Conservation (phyloP, 92 coral and sea anemone genomes). For the Epizoanthus illoricatus region DNA sequence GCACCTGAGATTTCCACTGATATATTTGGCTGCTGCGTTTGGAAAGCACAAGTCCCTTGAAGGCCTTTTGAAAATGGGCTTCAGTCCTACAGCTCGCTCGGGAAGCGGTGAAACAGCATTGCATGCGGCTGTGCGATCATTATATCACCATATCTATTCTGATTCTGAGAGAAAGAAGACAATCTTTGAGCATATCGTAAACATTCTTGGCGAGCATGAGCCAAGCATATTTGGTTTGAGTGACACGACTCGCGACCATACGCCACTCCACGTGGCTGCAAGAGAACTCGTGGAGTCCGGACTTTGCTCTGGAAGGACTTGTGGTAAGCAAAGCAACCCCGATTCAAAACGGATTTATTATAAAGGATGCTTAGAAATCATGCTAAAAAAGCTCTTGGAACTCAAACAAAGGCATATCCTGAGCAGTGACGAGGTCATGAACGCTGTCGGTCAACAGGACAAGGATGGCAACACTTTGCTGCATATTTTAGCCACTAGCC, state of each 20-base stretch:
- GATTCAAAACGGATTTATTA: conserved; percentile 49
- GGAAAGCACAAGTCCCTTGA: conserved; percentile 68
- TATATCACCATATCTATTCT: conserved; percentile 55
- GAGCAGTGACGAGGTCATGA: conserved; percentile 30
- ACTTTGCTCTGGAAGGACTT: conserved; percentile 39
- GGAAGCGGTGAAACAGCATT: conserved; percentile 66
- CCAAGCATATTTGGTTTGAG: conserved; percentile 47
- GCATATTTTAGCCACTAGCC: conserved; percentile 47
- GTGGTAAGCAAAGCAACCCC: conserved; percentile 44
- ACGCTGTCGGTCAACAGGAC: conserved; percentile 47
- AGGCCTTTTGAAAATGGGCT: conserved; percentile 59
- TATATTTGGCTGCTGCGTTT: conserved; percentile 72
- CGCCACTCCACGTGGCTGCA: conserved; percentile 57
- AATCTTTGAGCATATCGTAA: conserved; percentile 56
- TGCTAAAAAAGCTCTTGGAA: conserved; percentile 52
- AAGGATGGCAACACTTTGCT: conserved; percentile 52
- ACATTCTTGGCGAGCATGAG: conserved; percentile 39
- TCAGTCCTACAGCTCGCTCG: conserved; percentile 53
- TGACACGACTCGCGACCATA: conserved; percentile 41
- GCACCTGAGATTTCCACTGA: conserved; percentile 55
- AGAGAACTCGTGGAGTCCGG: conserved; percentile 51
- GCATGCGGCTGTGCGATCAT: conserved; percentile 61
- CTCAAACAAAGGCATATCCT: conserved; percentile 39
- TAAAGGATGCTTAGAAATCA: conserved; percentile 57
- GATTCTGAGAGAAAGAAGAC: conserved; percentile 45